Evolutionary conservation across 2,797 vertebrate genomes (phyloP).

Genomic region (Mionectes olivaceus): DNA sequence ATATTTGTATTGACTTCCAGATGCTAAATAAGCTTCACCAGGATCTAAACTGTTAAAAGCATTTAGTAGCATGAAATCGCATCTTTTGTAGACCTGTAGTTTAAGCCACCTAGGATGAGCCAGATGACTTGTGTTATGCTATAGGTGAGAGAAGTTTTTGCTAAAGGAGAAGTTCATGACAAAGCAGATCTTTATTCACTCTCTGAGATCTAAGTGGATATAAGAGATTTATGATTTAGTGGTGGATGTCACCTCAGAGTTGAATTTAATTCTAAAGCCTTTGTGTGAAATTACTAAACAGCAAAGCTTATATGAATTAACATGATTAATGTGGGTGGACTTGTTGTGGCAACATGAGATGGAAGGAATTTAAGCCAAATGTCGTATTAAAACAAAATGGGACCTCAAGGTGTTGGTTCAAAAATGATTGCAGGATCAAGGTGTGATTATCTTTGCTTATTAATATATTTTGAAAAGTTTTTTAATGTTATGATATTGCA

Average conservation of each 20-base stretch:
- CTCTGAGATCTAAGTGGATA: background rate
- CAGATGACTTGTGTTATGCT: background rate
- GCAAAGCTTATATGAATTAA: background rate
- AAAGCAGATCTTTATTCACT: background rate
- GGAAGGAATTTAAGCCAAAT: slow-evolving; percentile 35
- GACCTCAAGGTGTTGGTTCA: background rate
- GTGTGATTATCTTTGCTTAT: slow-evolving; percentile 20
- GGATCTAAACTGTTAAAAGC: slow-evolving; percentile 50
- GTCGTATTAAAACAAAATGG: background rate
- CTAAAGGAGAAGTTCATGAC: background rate
- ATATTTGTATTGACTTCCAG: slow-evolving; percentile 56
- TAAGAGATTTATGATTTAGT: background rate
- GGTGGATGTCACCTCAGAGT: background rate
- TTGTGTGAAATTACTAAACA: slow-evolving; percentile 10
- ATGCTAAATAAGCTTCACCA: slow-evolving; percentile 51
- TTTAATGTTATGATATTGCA: slow-evolving; percentile 32
- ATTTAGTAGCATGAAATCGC: slow-evolving; percentile 61
- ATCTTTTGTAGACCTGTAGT: slow-evolving; percentile 48
- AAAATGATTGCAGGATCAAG: slow-evolving; percentile 6
- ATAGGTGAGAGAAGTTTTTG: background rate
- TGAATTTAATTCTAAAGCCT: background rate
- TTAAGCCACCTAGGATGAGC: slow-evolving; percentile 6
- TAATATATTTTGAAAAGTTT: slow-evolving; percentile 45
- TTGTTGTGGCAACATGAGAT: background rate
- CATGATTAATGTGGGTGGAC: background rate